A percentile compares a stretch with the other conserved stretches of the same genome.
Conservation (phyloP, 2,888 invertebrate genomes). For the Campoletis raptor region DNA sequence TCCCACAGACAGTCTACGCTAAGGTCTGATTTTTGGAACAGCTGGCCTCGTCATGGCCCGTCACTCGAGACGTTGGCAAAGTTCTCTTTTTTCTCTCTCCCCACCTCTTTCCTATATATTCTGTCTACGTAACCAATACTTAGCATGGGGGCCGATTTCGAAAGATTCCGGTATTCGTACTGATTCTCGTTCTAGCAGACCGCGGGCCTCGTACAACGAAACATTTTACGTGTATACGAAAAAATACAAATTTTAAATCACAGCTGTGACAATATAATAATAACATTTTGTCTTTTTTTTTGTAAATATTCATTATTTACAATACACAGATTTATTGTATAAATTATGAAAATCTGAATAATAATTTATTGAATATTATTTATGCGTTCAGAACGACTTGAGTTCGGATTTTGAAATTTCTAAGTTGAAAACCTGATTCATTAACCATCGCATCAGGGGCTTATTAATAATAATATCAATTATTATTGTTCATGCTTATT, state of each 20-base stretch:
- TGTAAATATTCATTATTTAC: not conserved
- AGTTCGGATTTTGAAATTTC: not conserved
- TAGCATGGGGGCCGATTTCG: conserved; percentile 52
- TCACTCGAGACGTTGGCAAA: conserved; percentile 11
- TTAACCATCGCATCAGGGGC: too few relatives aligned
- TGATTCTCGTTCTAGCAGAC: not conserved
- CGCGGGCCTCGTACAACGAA: not conserved
- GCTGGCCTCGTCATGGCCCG: conserved; percentile 24
- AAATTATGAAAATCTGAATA: not conserved
- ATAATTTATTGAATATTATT: not conserved
- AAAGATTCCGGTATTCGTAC: conserved; percentile 34
- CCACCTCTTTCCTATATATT: not conserved
- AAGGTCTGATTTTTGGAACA: conserved; percentile 18
- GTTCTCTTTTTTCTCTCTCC: not conserved
- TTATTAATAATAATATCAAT: not conserved
- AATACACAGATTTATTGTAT: not conserved
- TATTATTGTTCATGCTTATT: not conserved
- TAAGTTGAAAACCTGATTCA: too few relatives aligned
- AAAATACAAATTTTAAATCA: not conserved
- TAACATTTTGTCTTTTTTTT: not conserved
- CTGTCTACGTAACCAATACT: conserved; percentile 36
- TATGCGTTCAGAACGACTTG: not conserved
- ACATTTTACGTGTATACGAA: not conserved
- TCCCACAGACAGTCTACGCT: not conserved
- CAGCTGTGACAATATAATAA: not conserved